A percentile compares a stretch with the other conserved stretches of the same genome.
Conservation (phyloP, 1,140 invertebrate genomes). For the Sminthurides bifidus region DNA sequence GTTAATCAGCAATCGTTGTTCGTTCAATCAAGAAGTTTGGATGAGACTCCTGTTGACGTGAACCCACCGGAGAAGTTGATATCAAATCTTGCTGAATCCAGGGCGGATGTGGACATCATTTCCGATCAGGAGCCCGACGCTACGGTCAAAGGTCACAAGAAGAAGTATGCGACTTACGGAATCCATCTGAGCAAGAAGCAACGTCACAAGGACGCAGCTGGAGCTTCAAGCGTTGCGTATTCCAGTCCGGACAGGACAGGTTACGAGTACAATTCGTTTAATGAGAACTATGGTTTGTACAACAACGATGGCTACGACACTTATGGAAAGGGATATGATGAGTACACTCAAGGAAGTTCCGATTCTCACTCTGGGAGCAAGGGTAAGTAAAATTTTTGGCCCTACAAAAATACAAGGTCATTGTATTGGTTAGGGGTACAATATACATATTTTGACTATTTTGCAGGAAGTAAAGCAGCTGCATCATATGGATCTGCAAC, state of each 20-base stretch:
- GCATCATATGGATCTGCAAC: no score
- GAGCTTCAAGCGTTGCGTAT: background rate
- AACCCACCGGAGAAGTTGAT: constrained; percentile 8
- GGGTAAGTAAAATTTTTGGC: no score
- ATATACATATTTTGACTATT: no score
- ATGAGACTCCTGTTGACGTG: no score
- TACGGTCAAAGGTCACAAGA: constrained; percentile 14
- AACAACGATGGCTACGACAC: constrained; percentile 15
- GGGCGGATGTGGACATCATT: constrained; percentile 16
- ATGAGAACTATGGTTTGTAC: constrained; percentile 20
- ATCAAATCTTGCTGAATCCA: constrained; percentile 2
- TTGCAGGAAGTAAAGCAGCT: no score
- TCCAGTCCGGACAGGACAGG: constrained; percentile 11
- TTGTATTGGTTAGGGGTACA: no score
- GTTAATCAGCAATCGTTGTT: no score
- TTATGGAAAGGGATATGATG: constrained; percentile 19
- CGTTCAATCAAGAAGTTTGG: background rate
- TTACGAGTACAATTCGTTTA: constrained; percentile 12
- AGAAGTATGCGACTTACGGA: constrained; percentile 9
- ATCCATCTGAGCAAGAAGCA: constrained; percentile 1
- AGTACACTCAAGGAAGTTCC: no score
- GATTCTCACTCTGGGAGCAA: no score
- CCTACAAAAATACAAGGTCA: no score
- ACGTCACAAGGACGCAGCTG: background rate
- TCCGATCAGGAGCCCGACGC: constrained; percentile 27